Evolutionary conservation across 2,113 vertebrate species (phyloP), one percentile per base, ranked within the genome.

Genomic region (Crotalus helleri): DNA sequence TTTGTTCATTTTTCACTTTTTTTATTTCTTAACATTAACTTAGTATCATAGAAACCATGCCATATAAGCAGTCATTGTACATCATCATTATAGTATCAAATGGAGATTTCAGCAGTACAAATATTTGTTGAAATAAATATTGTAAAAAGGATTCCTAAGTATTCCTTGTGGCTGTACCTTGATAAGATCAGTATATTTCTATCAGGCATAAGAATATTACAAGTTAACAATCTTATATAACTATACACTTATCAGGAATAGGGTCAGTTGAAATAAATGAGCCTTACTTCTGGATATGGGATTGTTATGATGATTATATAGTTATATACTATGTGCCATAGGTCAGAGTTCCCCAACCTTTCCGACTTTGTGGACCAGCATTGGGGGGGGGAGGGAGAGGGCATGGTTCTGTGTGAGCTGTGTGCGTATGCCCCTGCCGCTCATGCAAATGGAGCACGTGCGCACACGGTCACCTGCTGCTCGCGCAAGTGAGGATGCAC

Each of bases 241-340:
- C 21, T 86, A 26, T 44, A 89, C 11, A 57, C 33, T 61, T 61
- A 59, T 24, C 57, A 26, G 11, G 21, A 61, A 55, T 54, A 87
- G 13, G 11, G 26, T 26, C 86, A 53, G 44, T 59, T 29, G 55
- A 89, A 61, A 89, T 61, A 21, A 59, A 19, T 89, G 23, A 39
- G 11, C 23, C 57, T 61, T 59, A 44, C 88, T 10, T 88, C 54
- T 88, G n/a, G 33, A 44, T 46, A 46, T 61, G 55, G 88, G 21
- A 55, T 46, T 49, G 39, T 44, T 61, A 24, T 89, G 39, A 89
- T 44, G 13, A 11, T 87, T 64, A 61, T 91, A 81, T 93, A 74
- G 92, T 93, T 91, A 92, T 93, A 91, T 96, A 85, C 95, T 94
- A 94, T 91, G 95, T 95, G 89, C 87, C 61, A 55, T 91, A 92